These are phyloP conservation scores for Piezodorus guildinii DNA, from an alignment of 1,140 invertebrate species.

Conservation along the genomic window DNA sequence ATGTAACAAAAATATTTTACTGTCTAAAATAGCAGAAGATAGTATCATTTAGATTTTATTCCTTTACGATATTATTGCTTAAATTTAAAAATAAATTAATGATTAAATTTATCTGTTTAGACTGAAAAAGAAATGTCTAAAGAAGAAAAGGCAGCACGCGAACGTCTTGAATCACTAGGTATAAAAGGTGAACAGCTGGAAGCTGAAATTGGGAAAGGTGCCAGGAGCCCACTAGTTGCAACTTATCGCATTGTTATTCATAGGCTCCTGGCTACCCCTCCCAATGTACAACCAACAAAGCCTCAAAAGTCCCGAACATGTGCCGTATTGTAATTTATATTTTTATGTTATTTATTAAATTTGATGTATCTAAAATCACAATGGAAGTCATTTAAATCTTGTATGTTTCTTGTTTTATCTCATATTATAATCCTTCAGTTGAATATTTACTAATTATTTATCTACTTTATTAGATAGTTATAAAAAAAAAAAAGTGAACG, in stretches of 20 bases:
- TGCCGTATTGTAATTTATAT: slow-evolving; percentile 19
- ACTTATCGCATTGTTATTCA: slow-evolving; percentile 48
- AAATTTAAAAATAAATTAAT: too few species aligned
- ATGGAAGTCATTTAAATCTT: too few species aligned
- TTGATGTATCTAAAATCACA: too few species aligned
- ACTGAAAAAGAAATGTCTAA: slow-evolving; percentile 20
- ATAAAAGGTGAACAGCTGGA: slow-evolving; percentile 41
- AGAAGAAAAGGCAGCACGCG: slow-evolving; percentile 28
- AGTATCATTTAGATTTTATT: too few species aligned
- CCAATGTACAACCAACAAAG: slow-evolving; percentile 18
- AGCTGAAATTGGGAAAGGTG: slow-evolving; percentile 36
- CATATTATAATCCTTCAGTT: too few species aligned
- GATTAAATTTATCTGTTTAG: not conserved
- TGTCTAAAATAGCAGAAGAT: too few species aligned
- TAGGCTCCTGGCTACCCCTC: slow-evolving; percentile 31
- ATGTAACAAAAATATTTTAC: too few species aligned
- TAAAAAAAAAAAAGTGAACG: too few species aligned
- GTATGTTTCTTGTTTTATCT: too few species aligned
- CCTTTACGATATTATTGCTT: too few species aligned
- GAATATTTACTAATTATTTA: too few species aligned
- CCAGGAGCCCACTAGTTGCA: slow-evolving; percentile 42
- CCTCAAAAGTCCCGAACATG: slow-evolving; percentile 26
- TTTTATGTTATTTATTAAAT: not conserved
- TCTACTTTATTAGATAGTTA: too few species aligned
- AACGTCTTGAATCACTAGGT: slow-evolving; percentile 39